phyloP scores from a whole-genome alignment of 2,113 vertebrate genomes.

The Dasyprocta punctata region DNA sequence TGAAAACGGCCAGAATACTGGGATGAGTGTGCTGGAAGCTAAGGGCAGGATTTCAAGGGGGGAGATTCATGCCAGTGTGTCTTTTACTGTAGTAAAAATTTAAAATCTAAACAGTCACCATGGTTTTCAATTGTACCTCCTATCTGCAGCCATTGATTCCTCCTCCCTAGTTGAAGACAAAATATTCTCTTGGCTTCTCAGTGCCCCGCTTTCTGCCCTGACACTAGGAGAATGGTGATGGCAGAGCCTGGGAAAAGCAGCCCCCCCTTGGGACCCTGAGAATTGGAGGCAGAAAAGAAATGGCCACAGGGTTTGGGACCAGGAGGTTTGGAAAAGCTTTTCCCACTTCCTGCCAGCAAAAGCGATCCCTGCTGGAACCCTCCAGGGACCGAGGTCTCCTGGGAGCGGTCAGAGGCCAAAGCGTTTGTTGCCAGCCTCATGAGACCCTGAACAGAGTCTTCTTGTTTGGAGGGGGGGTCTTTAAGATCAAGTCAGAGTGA shows the following conservation, averaged over 20 bases:
- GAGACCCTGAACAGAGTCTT: accelerated
- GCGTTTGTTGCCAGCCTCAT: neutral
- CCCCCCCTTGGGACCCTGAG: neutral
- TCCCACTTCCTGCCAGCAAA: neutral
- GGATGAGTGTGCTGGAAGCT: neutral
- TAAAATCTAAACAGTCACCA: neutral
- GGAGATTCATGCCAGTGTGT: neutral
- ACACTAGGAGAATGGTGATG: neutral
- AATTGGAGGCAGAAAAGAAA: neutral
- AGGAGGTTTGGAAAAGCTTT: neutral
- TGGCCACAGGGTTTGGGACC: accelerated
- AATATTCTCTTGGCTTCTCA: constrained; percentile 4
- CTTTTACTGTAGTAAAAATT: neutral
- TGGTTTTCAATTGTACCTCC: neutral
- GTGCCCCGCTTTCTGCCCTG: neutral
- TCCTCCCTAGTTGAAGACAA: neutral
- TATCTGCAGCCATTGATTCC: neutral
- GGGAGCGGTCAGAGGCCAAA: neutral
- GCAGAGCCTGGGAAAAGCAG: neutral
- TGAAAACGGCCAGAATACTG: neutral
- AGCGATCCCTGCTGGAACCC: neutral
- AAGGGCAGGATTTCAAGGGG: neutral
- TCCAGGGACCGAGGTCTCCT: neutral
- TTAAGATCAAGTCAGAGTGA: neutral
- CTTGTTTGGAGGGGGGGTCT: accelerated